phyloP scores from a whole-genome alignment of 2,797 vertebrate species.

The Coregonus ussuriensis region DNA sequence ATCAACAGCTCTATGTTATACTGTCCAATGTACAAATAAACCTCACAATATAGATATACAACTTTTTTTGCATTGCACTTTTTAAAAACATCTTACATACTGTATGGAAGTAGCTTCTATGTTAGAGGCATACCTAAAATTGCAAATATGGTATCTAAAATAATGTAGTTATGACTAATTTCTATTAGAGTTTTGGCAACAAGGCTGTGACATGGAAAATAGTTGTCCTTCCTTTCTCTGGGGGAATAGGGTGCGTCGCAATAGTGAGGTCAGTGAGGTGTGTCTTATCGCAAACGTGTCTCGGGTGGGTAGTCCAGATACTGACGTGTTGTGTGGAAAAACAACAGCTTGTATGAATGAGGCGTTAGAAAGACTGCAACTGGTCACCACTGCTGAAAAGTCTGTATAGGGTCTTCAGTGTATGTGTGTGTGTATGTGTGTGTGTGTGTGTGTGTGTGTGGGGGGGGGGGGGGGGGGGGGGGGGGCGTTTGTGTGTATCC shows the following conservation, averaged over 20 bases:
- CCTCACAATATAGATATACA: constrained; percentile 81
- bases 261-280: constrained; percentile 86
- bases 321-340: constrained; percentile 68
- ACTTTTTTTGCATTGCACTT: constrained; percentile 80
- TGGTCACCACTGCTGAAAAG: constrained; percentile 76
- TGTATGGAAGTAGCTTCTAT: constrained; percentile 80
- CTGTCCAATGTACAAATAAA: constrained; percentile 80
- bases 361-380: constrained; percentile 67
- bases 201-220: constrained; percentile 79
- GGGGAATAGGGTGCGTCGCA: constrained; percentile 74
- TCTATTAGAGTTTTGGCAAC: constrained; percentile 94
- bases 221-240: constrained; percentile 75
- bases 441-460: constrained; percentile 49
- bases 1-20: constrained; percentile 80
- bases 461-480: no score
- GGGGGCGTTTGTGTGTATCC: neutral
- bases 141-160: constrained; percentile 80
- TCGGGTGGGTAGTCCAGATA: constrained; percentile 61
- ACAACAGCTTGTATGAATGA: constrained; percentile 73
- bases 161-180: constrained; percentile 76
- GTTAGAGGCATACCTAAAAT: constrained; percentile 78
- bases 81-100: constrained; percentile 76
- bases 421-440: constrained; percentile 56
- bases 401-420: constrained; percentile 64
- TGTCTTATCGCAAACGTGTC: constrained; percentile 55